Evolutionary conservation across 2,888 invertebrate species (phyloP), one percentile per base, ranked within the genome.

Genomic region (Eupithecia insigniata): DNA sequence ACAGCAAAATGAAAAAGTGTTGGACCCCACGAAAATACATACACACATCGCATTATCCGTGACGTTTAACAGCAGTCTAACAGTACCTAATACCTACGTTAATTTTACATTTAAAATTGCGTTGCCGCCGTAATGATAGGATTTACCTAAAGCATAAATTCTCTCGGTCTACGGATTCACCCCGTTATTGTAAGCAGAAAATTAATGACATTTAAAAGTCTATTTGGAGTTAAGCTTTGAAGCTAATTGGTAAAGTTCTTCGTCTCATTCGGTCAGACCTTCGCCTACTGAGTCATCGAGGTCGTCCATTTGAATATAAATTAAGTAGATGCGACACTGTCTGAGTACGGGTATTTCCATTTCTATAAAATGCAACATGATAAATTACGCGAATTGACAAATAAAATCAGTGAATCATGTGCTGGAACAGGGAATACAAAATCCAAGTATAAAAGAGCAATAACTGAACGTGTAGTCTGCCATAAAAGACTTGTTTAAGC

Each of bases 401-500:
- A 55, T 55, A 55, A 55, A 26, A 55, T 55, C 0, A 26, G 55
- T 55, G 55, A 55, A 55, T 55, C 55, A 55, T 14, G 26, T 55
- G 22, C 26, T 5, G 26, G 14, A 55, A 55, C 55, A 55, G 55
- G 55, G 55, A 55, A 55, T 26, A 1, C 43, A n/a, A n/a, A 43
- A 43, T 43, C 7, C 7, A n/a, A 18, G 43, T 55, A 55, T 55
- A 55, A 26, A 55, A 55, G 55, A 26, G 14, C 51, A 26, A 8
- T 55, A 51, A 8, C 22, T 12, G 14, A 55, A 26, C 26, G 55
- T 26, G 55, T 14, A 55, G 26, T 51, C n/a, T 26, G 55, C 26
- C 55, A 55, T 26, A 55, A 55, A 55, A 55, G 55, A 51, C 55
- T 26, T 55, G 55, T 55, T 14, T 55, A 55, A 26, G 55, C 26